Evolutionary conservation across 2,888 invertebrate species (phyloP), one percentile per base, ranked within the genome.

Genomic region (Caenorhabditis plicata): DNA sequence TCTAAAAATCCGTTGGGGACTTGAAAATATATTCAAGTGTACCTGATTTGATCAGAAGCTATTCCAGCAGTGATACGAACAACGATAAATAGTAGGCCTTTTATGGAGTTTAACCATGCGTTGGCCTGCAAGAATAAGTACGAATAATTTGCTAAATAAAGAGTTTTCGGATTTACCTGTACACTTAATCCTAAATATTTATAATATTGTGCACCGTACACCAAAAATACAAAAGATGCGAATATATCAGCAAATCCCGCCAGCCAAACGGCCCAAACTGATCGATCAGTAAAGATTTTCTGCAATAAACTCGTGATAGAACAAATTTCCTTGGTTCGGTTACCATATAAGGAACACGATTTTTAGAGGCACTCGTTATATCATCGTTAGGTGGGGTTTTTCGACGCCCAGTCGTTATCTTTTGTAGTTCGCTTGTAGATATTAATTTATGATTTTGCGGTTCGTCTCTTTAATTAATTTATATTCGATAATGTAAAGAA

Each of bases 201-300:
- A 53, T 62, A 62, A 29, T 62, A 62, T 38, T 62, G 62, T 8
- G 62, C 52, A 33, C 60, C 55, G 33, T 51, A 67, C 5, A 58
- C 56, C 26, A 63, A 42, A 31, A 67, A 57, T 15, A 67, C 61
- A 27, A 67, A 63, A 27, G 62, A 63, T 38, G 66, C 56, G 26
- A 62, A 56, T 9, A 60, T 63, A 38, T 67, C 66, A 13, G 56
- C 66, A 13, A 53, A 51, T 8, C 63, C 66, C 20, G 66, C 60
- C 20, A 58, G 36, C 66, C 66, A 67, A 13, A 67, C 53, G 8
- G 66, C 63, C 49, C 56, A 60, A 2, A 67, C 54, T 2, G 49
- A 50, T 22, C 40, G 43, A 4, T 67, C 60, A 0, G 17, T 9
- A n/a, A 67, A 33, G n/a, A 67, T 54, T 48, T 53, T 42, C 44